A percentile compares a stretch with the other conserved stretches of the same genome.
Evolutionary conservation across 2,113 vertebrate genomes (phyloP).

Genomic region (Callopanchax toddi): DNA sequence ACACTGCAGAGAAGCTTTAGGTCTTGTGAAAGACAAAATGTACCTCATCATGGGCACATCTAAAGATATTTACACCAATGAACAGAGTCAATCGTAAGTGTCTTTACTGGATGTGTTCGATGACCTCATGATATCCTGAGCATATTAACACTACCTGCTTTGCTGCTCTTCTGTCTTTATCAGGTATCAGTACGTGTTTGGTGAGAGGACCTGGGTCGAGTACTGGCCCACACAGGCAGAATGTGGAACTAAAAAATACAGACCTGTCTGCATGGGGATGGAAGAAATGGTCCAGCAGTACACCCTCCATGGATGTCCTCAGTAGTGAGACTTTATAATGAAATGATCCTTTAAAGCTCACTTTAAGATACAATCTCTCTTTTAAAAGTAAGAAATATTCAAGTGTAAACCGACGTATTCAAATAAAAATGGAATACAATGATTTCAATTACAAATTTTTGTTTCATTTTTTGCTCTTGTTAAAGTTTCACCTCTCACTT

Average conservation of each 20-base stretch:
- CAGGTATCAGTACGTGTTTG: constrained; percentile 71
- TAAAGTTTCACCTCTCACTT: no score
- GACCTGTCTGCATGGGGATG: constrained; percentile 39
- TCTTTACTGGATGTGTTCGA: neutral
- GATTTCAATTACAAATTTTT: no score
- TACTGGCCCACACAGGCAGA: constrained; percentile 75
- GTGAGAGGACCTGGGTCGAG: constrained; percentile 76
- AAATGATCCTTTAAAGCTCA: neutral
- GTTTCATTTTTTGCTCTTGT: no score
- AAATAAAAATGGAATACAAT: no score
- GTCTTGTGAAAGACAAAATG: constrained; percentile 34
- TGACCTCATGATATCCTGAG: no score
- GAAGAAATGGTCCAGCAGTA: constrained; percentile 29
- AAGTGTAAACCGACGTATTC: neutral
- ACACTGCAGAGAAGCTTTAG: constrained; percentile 64
- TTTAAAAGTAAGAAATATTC: neutral
- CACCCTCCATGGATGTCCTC: constrained; percentile 24
- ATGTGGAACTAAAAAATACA: constrained; percentile 19
- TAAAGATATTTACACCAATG: constrained; percentile 43
- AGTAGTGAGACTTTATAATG: constrained; percentile 1
- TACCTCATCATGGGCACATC: constrained; percentile 76
- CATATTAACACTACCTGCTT: neutral
- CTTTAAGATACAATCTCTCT: neutral
- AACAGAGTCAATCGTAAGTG: constrained; percentile 19
- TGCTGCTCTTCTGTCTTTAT: neutral